These are phyloP conservation scores for Pseudorasbora parva DNA, from an alignment of 2,113 vertebrate genomes.

Conservation along the genomic window DNA sequence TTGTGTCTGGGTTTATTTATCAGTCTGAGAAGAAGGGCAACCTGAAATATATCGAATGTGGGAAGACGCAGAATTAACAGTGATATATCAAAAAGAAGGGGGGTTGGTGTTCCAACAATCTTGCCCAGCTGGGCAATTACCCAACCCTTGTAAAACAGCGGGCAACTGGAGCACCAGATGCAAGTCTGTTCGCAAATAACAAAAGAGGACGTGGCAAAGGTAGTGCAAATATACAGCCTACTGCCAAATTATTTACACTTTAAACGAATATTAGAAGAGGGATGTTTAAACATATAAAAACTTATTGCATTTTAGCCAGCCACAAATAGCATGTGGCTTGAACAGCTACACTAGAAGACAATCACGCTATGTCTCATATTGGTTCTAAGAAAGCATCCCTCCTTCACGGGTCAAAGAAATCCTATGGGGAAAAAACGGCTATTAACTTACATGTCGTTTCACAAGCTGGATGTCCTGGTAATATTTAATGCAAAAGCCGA, in stretches of 20 bases:
- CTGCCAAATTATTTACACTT: background rate
- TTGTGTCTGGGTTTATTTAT: background rate
- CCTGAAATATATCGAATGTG: constrained; percentile 60
- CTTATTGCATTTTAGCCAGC: background rate
- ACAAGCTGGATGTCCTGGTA: constrained; percentile 67
- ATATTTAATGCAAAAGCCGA: constrained; percentile 71
- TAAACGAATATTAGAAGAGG: background rate
- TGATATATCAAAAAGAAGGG: background rate
- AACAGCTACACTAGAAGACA: background rate
- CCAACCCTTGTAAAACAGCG: constrained; percentile 55
- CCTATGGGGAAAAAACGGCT: background rate
- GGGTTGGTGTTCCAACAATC: background rate
- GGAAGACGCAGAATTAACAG: constrained; percentile 33
- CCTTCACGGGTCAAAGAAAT: background rate
- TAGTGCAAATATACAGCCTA: background rate
- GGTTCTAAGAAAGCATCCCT: background rate
- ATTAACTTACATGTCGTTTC: constrained; percentile 72
- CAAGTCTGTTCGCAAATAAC: background rate
- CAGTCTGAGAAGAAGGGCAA: background rate
- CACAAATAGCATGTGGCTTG: background rate
- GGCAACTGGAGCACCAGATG: constrained; percentile 10
- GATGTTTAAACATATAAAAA: background rate
- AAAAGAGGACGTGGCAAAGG: constrained; percentile 37
- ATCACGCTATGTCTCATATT: background rate
- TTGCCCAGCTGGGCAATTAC: constrained; percentile 60